Evolutionary conservation across 2,888 invertebrate species (phyloP).

Genomic region (Nasonia oneida): DNA sequence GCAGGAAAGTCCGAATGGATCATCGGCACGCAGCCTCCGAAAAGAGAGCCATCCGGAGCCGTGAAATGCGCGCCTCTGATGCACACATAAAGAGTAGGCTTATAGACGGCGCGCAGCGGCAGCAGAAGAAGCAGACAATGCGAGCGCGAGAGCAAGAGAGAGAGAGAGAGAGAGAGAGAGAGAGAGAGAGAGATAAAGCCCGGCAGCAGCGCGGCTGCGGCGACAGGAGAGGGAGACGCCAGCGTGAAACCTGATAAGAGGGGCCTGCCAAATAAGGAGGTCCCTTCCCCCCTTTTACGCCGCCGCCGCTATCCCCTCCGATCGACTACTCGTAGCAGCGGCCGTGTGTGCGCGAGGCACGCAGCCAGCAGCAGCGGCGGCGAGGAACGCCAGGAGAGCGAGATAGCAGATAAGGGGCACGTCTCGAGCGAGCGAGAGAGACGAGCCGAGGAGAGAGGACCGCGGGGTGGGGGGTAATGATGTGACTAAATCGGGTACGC

Average conservation of each 20-base stretch:
- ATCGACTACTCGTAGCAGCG: background rate
- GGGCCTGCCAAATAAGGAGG: constrained; percentile 78
- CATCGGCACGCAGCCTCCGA: background rate
- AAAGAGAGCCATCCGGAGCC: background rate
- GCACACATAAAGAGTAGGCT: no score
- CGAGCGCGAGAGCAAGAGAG: background rate
- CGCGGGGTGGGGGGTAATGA: constrained; percentile 15
- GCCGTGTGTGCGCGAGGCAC: constrained; percentile 20
- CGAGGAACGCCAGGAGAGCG: constrained; percentile 11
- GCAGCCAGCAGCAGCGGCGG: constrained; percentile 33
- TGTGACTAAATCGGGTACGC: constrained; percentile 20
- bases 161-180: constrained; percentile 17
- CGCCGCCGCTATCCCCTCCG: constrained; percentile 5
- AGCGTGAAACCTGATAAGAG: constrained; percentile 78
- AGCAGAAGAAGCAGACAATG: constrained; percentile 3
- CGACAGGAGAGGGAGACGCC: constrained; percentile 5
- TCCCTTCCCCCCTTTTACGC: constrained; percentile 62
- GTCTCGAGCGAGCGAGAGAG: constrained; percentile 14
- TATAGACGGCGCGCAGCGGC: background rate
- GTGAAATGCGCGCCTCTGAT: background rate
- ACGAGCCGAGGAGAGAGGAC: background rate
- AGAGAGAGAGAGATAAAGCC: constrained; percentile 21
- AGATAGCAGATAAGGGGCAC: constrained; percentile 55
- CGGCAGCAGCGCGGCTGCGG: constrained; percentile 10
- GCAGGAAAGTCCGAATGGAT: background rate